Conservation (phyloP, 2,113 vertebrate species). For the Microcebus ravelobensis region DNA sequence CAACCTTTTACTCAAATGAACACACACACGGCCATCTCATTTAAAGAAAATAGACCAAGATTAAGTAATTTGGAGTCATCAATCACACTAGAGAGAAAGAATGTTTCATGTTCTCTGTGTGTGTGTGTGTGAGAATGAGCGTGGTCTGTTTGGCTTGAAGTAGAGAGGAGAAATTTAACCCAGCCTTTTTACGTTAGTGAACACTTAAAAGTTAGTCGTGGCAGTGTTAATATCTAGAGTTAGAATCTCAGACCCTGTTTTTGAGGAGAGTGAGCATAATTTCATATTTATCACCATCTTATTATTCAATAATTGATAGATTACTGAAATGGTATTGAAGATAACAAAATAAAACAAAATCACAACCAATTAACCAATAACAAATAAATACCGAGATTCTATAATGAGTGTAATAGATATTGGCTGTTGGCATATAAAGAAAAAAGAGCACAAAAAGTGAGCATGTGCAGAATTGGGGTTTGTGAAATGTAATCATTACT, state of each 20-base stretch:
- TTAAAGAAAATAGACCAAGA: conserved; percentile 42
- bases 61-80: background rate
- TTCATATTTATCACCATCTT: conserved; percentile 8
- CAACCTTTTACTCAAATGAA: background rate
- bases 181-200: background rate
- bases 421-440: background rate
- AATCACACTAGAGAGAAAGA: background rate
- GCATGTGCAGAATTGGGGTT: background rate
- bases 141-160: background rate
- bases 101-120: background rate
- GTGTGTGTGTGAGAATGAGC: background rate
- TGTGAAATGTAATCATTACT: background rate
- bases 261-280: background rate
- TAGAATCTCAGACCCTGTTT: background rate
- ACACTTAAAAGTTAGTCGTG: background rate
- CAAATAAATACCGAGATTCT: background rate
- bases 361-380: background rate
- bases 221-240: background rate
- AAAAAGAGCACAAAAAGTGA: background rate
- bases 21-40: background rate
- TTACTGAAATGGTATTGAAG: background rate
- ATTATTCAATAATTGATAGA: background rate
- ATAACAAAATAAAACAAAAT: background rate
- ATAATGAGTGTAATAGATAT: background rate
- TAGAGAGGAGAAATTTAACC: background rate